These are phyloP conservation scores for Triplophysa siluroides DNA, from an alignment of 2,113 vertebrate genomes.

Conservation along the genomic window DNA sequence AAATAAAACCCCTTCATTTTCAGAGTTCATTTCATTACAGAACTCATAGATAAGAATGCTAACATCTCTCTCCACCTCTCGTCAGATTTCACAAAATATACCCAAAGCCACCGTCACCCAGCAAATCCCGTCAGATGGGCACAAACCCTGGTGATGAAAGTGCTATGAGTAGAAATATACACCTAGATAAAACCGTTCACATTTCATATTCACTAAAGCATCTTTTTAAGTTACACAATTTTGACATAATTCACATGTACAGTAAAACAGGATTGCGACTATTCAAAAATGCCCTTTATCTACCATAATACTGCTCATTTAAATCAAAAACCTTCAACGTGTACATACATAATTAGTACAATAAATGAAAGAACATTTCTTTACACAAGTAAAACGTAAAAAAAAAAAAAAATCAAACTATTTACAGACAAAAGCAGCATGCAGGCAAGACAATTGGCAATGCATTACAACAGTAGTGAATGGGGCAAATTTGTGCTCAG, in stretches of 20 bases:
- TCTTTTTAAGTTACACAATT: conserved; percentile 69
- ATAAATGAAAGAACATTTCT: conserved; percentile 63
- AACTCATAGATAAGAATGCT: conserved; percentile 5
- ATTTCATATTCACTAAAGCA: conserved; percentile 80
- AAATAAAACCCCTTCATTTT: conserved; percentile 59
- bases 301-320: conserved; percentile 72
- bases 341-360: conserved; percentile 63
- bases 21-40: conserved; percentile 44
- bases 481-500: conserved; percentile 57
- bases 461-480: conserved; percentile 59
- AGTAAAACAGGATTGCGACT: conserved; percentile 60
- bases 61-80: not conserved
- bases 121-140: conserved; percentile 34
- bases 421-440: conserved; percentile 78
- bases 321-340: conserved; percentile 57
- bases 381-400: conserved; percentile 64
- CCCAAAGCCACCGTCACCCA: conserved; percentile 28
- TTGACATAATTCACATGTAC: conserved; percentile 67
- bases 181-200: conserved; percentile 85
- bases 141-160: conserved; percentile 53
- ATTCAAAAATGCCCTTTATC: conserved; percentile 54
- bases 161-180: conserved; percentile 63
- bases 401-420: conserved; percentile 65
- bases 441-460: conserved; percentile 69
- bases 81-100: not conserved